phyloP scores from a whole-genome alignment of 2,888 invertebrate species.

The Phengaris alcon region DNA sequence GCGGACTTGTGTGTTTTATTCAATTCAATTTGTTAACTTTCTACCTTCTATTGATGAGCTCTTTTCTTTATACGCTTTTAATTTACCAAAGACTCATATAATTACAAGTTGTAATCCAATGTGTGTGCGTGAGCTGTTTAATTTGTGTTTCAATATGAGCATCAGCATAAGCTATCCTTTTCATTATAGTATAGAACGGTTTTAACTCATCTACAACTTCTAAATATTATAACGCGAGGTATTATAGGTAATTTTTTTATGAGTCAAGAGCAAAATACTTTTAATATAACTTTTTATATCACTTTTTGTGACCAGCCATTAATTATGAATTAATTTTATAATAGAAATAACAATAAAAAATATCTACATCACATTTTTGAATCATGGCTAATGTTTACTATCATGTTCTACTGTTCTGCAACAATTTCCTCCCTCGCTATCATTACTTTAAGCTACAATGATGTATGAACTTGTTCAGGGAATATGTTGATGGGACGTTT shows the following conservation, averaged over 20 bases:
- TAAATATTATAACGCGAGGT: too few relatives aligned
- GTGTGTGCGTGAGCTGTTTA: neutral
- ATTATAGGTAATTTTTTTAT: too few relatives aligned
- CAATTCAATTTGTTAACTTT: slow-evolving; percentile 75
- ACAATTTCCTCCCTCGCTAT: neutral
- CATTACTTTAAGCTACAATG: slow-evolving; percentile 20
- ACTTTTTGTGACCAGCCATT: too few relatives aligned
- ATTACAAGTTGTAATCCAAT: slow-evolving; percentile 5
- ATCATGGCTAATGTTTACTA: neutral
- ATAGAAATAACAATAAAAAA: too few relatives aligned
- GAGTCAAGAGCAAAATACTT: too few relatives aligned
- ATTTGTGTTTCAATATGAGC: neutral
- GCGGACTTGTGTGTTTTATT: slow-evolving; percentile 78
- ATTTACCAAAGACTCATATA: slow-evolving; percentile 43
- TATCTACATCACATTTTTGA: neutral
- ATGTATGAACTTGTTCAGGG: slow-evolving; percentile 23
- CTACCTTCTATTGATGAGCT: slow-evolving; percentile 71
- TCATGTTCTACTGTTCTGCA: neutral
- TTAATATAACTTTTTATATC: too few relatives aligned
- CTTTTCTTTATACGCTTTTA: slow-evolving; percentile 57
- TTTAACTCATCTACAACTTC: too few relatives aligned
- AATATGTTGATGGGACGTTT: slow-evolving; percentile 23
- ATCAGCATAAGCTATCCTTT: neutral
- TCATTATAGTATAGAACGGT: neutral
- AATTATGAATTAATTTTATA: too few relatives aligned